Conservation (phyloP, 2,888 invertebrate species). For the Drosophila anomalata region DNA sequence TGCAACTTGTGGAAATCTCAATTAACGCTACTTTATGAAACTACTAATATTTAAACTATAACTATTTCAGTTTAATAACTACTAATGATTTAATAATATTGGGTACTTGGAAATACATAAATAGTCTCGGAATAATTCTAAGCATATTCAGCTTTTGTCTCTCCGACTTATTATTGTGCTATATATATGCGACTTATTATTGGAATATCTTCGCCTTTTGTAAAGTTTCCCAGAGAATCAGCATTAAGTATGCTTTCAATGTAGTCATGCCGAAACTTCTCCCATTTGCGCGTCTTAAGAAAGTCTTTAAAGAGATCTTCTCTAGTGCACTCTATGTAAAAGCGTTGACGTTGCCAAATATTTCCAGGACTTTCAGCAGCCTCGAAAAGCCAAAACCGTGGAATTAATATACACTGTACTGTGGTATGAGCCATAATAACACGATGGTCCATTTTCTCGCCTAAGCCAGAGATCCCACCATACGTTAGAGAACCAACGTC, state of each 20-base stretch:
- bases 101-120: constrained; percentile 21
- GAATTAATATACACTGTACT: constrained; percentile 88
- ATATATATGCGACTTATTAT: constrained; percentile 82
- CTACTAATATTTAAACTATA: too few relatives aligned
- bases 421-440: constrained; percentile 88
- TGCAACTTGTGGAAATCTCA: too few relatives aligned
- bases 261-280: constrained; percentile 73
- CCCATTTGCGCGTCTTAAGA: constrained; percentile 80
- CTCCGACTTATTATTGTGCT: too few relatives aligned
- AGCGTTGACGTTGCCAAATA: constrained; percentile 81
- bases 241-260: constrained; percentile 64
- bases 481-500: constrained; percentile 81
- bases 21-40: too few relatives aligned
- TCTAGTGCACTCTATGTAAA: constrained; percentile 79
- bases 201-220: constrained; percentile 81
- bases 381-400: constrained; percentile 89
- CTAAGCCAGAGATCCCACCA: constrained; percentile 87
- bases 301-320: constrained; percentile 78
- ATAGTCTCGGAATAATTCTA: neutral
- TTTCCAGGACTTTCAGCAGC: constrained; percentile 83
- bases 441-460: constrained; percentile 88
- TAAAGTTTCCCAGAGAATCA: constrained; percentile 57
- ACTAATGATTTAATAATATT: constrained; percentile 9
- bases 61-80: neutral
- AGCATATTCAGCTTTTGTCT: constrained; percentile 52